Percentiles rank a stretch among this genome's conserved stretches.
Evolutionary conservation across 37 sponge, comb jelly and placozoan species (phyloP).

Genomic region (Sycon ciliatum): DNA sequence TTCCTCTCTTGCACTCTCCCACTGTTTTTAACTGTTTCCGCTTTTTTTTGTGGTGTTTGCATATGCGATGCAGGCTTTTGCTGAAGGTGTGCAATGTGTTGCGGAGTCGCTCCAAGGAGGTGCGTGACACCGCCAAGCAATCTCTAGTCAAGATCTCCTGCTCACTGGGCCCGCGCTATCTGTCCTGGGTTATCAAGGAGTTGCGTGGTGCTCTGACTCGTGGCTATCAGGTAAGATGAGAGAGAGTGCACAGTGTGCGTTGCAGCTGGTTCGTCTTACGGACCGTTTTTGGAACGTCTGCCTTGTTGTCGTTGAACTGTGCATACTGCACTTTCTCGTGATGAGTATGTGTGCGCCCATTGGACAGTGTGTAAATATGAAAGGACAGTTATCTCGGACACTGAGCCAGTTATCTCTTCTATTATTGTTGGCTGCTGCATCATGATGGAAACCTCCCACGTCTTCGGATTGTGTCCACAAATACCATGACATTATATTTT

Average conservation of each 20-base stretch:
- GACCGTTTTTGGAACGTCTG: not conserved
- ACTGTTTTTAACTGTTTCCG: not conserved
- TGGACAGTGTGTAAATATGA: no score
- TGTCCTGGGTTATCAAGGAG: constrained; percentile 59
- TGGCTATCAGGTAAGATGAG: constrained; percentile 68
- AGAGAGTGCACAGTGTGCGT: no score
- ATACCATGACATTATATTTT: no score
- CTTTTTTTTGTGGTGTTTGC: not conserved
- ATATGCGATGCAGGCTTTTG: constrained; percentile 37
- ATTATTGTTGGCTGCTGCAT: no score
- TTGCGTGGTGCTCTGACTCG: constrained; percentile 61
- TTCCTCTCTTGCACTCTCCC: no score
- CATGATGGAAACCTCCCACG: no score
- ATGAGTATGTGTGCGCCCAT: no score
- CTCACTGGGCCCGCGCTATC: constrained; percentile 57
- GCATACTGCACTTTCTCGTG: not conserved
- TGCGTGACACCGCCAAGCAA: constrained; percentile 53
- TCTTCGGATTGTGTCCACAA: no score
- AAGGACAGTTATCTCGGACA: no score
- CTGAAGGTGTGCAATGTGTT: constrained; percentile 65
- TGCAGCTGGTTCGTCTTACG: no score
- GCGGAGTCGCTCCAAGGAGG: constrained; percentile 54
- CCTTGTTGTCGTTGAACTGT: not conserved
- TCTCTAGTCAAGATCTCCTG: constrained; percentile 70
- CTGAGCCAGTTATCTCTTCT: no score